Evolutionary conservation across 2,797 vertebrate species (phyloP).

Genomic region (Eulemur albifrons): DNA sequence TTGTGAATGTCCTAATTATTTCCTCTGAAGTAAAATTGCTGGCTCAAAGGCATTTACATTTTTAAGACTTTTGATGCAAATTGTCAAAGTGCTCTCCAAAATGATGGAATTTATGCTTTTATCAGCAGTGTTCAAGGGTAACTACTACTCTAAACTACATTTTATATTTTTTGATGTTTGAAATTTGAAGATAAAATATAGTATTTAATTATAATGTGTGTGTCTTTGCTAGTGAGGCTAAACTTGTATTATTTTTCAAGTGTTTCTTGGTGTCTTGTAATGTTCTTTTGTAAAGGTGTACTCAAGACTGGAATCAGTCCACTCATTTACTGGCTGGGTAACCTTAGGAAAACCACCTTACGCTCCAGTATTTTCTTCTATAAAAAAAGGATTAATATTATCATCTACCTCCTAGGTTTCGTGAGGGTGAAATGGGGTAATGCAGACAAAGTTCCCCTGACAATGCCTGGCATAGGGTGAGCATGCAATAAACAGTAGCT

Average conservation of each 20-base stretch:
- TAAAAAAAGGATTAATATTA: not conserved
- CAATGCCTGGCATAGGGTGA: not conserved
- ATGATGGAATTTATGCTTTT: not conserved
- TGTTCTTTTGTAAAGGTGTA: not conserved
- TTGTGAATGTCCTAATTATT: not conserved
- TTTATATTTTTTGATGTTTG: not conserved
- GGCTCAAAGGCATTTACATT: not conserved
- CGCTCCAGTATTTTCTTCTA: not conserved
- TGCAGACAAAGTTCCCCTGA: not conserved
- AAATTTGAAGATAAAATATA: not conserved
- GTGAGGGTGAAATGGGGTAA: not conserved
- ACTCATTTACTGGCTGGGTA: not conserved
- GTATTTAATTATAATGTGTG: not conserved
- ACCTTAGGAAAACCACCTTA: not conserved
- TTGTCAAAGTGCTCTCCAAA: not conserved
- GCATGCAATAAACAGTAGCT: not conserved
- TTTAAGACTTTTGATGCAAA: conserved; percentile 6
- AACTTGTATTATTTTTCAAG: not conserved
- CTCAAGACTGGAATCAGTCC: not conserved
- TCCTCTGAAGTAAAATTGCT: not conserved
- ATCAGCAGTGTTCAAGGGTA: not conserved
- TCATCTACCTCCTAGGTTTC: not conserved
- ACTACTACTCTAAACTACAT: not conserved
- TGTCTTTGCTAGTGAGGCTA: not conserved
- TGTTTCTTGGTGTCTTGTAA: not conserved